Evolutionary conservation across 2,113 vertebrate species (phyloP).

Genomic region (Cyanocitta stelleri): DNA sequence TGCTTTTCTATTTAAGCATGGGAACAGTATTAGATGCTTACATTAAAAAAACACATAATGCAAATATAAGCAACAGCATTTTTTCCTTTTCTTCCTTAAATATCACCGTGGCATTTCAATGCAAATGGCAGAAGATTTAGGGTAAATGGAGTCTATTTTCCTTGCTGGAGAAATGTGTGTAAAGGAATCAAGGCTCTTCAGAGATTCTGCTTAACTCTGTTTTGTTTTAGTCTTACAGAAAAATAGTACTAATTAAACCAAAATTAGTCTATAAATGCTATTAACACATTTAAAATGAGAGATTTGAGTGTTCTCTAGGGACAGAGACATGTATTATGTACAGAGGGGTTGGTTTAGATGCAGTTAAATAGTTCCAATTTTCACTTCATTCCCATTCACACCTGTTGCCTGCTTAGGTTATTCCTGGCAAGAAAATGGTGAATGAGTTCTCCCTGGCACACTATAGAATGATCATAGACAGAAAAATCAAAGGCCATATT

Average conservation of each 20-base stretch:
- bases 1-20: background rate
- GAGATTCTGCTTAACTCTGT: background rate
- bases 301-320: background rate
- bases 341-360: background rate
- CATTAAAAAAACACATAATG: background rate
- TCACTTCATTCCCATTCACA: background rate
- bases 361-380: background rate
- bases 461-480: background rate
- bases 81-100: background rate
- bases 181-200: background rate
- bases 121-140: background rate
- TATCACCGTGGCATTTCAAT: background rate
- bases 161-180: background rate
- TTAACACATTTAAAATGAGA: background rate
- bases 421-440: background rate
- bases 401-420: background rate
- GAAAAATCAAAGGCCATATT: background rate
- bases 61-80: background rate
- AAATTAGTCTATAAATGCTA: background rate
- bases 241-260: background rate
- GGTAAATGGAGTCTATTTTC: background rate
- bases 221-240: background rate
- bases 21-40: background rate
- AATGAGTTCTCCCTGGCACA: background rate
- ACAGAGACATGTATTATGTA: background rate